phyloP scores from a whole-genome alignment of 2,888 invertebrate genomes.

The Lagria hirta region DNA sequence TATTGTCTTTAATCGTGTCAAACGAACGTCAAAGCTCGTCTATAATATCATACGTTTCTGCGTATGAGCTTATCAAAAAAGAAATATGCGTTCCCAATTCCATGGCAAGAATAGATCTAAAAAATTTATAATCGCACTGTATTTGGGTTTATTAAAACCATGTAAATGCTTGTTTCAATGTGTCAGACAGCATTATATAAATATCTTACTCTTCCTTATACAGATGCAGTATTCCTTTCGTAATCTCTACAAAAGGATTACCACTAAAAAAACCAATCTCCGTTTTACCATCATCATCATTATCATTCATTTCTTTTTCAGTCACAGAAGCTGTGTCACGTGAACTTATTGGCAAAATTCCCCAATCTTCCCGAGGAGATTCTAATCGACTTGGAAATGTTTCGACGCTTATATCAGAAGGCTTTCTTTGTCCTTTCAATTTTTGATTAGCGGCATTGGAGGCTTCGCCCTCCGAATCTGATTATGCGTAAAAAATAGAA shows the following conservation, averaged over 20 bases:
- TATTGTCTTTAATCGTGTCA: too few relatives aligned
- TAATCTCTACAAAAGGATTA: conserved; percentile 95
- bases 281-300: conserved; percentile 48
- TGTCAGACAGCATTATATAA: conserved; percentile 4
- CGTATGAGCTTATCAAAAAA: too few relatives aligned
- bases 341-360: conserved; percentile 64
- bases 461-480: conserved; percentile 51
- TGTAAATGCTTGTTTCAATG: conserved; percentile 6
- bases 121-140: too few relatives aligned
- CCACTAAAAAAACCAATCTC: conserved; percentile 87
- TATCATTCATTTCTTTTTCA: conserved; percentile 42
- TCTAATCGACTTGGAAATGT: conserved; percentile 71
- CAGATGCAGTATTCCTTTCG: conserved; percentile 94
- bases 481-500: conserved; percentile 5
- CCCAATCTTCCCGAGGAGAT: conserved; percentile 57
- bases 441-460: conserved; percentile 49
- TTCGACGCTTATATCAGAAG: conserved; percentile 75
- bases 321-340: conserved; percentile 53
- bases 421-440: conserved; percentile 68
- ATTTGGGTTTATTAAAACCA: too few relatives aligned
- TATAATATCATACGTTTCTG: too few relatives aligned
- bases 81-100: too few relatives aligned
- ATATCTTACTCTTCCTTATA: conserved; percentile 96
- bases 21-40: too few relatives aligned
- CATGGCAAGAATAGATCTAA: too few relatives aligned